Evolutionary conservation across 1,140 invertebrate species (phyloP), one percentile per base, ranked within the genome.

Genomic region (Drepana arcuata): DNA sequence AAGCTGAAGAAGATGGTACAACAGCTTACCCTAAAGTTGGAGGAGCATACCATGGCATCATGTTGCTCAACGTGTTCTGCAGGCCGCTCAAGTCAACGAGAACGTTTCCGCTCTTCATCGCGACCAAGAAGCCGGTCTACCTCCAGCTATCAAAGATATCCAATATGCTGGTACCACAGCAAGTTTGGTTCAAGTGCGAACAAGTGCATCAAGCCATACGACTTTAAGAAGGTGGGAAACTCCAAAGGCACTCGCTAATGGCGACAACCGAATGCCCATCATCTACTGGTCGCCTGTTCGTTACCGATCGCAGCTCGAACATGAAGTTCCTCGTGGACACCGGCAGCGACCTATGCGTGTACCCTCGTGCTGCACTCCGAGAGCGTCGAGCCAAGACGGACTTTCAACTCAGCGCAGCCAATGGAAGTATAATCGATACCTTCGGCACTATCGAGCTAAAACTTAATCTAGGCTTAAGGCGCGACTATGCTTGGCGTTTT

Each of bases 231-330:
- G 16, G 13, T n/a, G n/a, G n/a, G n/a, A n/a, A n/a, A n/a, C n/a
- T n/a, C n/a, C n/a, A n/a, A n/a, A n/a, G n/a, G n/a, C n/a, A n/a
- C 27, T 43, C 28, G 12, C 9, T 37, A 28, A 37, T 37, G 34
- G 33, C 33, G 33, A 14, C 24, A 9, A 14, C 12, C 16, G 37
- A 40, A 14, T 40, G 29, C 21, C 29, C 27, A 1, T 28, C 18
- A 11, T 23, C 18, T 11, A 25, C 29, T 30, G 37, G 37, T 27
- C 37, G 37, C 27, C 27, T 40, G 14, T 40, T 40, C 12, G 18
- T 40, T 6, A 40, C 28, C 2, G 37, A 40, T 23, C 37, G 21
- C 7, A 21, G 3, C 16, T 24, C 28, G 15, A 32, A 31, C 11
- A 32, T 40, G 14, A 18, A 31, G 25, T 15, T 31, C 32, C 16